Percentiles rank a stretch among this genome's conserved stretches.
phyloP scores from a whole-genome alignment of 2,888 invertebrate genomes.

The Torymus aiolomorphi region DNA sequence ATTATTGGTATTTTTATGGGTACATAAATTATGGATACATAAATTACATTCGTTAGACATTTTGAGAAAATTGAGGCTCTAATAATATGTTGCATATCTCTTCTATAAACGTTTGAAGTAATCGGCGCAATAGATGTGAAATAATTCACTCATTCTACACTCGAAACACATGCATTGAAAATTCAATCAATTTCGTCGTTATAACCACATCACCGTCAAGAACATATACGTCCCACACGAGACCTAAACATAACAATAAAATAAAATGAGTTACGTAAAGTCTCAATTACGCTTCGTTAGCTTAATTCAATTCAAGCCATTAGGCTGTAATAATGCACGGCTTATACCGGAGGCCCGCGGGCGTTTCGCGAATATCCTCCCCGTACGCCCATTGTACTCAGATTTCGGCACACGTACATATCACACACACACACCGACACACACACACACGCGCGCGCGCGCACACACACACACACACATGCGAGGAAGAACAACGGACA shows the following conservation, averaged over 20 bases:
- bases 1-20: not conserved
- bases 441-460: not conserved
- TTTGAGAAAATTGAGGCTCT: not conserved
- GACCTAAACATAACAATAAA: slow-evolving; percentile 18
- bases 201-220: not conserved
- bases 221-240: not conserved
- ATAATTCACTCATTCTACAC: no score
- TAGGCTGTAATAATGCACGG: slow-evolving; percentile 18
- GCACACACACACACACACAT: not conserved
- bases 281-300: slow-evolving; percentile 38
- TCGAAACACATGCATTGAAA: no score
- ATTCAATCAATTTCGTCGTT: no score
- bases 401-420: not conserved
- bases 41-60: not conserved
- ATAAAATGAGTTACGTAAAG: slow-evolving; percentile 40
- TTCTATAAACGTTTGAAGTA: no score
- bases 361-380: not conserved
- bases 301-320: slow-evolving; percentile 25
- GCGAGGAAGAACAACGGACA: slow-evolving; percentile 6
- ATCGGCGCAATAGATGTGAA: no score
- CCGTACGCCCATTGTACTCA: not conserved
- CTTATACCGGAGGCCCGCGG: not conserved
- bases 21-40: not conserved
- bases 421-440: not conserved
- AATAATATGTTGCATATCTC: not conserved